These are phyloP conservation scores for Cerceris rybyensis DNA, from an alignment of 2,888 invertebrate species.

Conservation along the genomic window DNA sequence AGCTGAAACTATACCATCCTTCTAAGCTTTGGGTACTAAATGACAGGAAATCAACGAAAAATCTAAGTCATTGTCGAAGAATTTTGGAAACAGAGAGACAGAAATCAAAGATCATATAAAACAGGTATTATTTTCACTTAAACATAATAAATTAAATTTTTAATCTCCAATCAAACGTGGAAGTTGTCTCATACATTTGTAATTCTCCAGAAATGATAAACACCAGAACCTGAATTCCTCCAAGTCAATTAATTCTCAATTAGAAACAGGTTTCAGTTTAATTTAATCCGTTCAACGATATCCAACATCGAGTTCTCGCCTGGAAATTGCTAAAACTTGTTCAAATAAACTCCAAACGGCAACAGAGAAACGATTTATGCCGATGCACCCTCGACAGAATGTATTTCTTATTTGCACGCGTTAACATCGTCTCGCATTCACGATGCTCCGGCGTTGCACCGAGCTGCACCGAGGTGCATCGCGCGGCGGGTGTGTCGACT, in stretches of 20 bases:
- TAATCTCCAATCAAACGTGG: too few species aligned
- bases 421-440: constrained; percentile 41
- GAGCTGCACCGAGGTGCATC: constrained; percentile 9
- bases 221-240: background rate
- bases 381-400: constrained; percentile 13
- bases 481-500: constrained; percentile 37
- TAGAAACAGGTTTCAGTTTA: constrained; percentile 40
- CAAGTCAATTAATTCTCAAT: constrained; percentile 1
- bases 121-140: too few species aligned
- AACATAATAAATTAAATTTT: too few species aligned
- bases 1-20: too few species aligned
- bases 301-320: constrained; percentile 33
- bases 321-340: constrained; percentile 56
- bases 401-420: constrained; percentile 31
- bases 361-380: constrained; percentile 57
- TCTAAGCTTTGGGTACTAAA: too few species aligned
- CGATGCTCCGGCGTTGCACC: constrained; percentile 22
- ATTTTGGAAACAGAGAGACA: too few species aligned
- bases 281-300: constrained; percentile 19
- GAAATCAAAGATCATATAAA: too few species aligned
- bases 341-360: constrained; percentile 31
- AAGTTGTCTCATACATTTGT: too few species aligned
- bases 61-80: too few species aligned
- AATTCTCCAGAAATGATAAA: background rate
- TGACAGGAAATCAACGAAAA: too few species aligned